Percentiles rank a stretch among this genome's conserved stretches.
Conservation (phyloP, 2,797 vertebrate species). For the Corythornis leucogaster region DNA sequence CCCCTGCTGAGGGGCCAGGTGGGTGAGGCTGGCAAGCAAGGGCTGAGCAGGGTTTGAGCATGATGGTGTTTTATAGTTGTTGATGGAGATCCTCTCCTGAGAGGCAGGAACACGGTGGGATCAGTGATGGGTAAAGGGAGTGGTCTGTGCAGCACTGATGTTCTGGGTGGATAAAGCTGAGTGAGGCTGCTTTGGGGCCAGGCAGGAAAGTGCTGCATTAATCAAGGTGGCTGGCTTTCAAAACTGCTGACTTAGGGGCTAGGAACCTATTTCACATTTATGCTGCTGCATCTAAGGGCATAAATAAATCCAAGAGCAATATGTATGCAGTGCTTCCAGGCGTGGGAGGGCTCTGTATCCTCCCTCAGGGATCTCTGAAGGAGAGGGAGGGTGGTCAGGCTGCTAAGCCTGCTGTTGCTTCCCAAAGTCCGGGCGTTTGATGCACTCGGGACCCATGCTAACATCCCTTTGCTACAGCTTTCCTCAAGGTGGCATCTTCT, state of each 20-base stretch:
- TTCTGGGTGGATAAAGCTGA: not conserved
- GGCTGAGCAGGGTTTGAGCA: not conserved
- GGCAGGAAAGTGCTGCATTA: conserved; percentile 19
- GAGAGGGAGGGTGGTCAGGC: not conserved
- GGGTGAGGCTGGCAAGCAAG: not conserved
- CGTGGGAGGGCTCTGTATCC: not conserved
- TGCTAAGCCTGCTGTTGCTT: not conserved
- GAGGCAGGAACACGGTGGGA: not conserved
- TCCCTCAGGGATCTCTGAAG: not conserved
- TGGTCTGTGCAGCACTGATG: not conserved
- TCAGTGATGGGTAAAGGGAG: not conserved
- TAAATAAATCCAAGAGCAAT: not conserved
- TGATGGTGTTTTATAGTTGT: not conserved
- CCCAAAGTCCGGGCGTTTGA: not conserved
- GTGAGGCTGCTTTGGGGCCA: conserved; percentile 10
- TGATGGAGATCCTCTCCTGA: not conserved
- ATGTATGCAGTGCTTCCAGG: not conserved
- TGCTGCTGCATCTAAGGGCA: not conserved
- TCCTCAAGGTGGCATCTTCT: not conserved
- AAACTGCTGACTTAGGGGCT: conserved; percentile 40
- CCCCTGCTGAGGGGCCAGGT: not conserved
- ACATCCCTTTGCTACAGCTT: rapidly evolving
- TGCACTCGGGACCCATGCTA: not conserved
- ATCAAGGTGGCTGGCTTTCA: conserved; percentile 41
- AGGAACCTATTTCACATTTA: not conserved